A percentile compares a stretch with the other conserved stretches of the same genome.
These are phyloP conservation scores for Natrix natrix DNA, from an alignment of 2,797 vertebrate genomes.

Conservation along the genomic window DNA sequence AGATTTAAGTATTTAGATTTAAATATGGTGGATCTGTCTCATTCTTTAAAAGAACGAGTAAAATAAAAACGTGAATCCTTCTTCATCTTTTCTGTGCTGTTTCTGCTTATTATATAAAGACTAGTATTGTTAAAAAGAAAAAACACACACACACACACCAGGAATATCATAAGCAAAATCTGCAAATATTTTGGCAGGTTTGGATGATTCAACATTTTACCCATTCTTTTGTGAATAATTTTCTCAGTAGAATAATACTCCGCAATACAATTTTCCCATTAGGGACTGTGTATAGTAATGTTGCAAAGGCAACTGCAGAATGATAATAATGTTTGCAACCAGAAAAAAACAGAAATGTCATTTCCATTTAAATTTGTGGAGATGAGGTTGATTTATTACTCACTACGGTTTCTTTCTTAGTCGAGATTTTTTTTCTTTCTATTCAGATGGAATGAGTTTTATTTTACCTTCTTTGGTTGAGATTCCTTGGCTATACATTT, in stretches of 20 bases:
- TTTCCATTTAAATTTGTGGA: conserved; percentile 11
- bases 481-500: conserved; percentile 65
- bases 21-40: background rate
- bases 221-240: background rate
- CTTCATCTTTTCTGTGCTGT: background rate
- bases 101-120: background rate
- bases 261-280: background rate
- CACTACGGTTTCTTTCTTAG: conserved; percentile 16
- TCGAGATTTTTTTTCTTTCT: conserved; percentile 40
- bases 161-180: background rate
- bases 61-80: background rate
- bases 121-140: background rate
- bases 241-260: background rate
- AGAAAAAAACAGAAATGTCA: background rate
- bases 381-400: conserved; percentile 12
- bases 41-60: background rate
- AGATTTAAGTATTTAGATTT: too few species aligned
- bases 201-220: background rate
- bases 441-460: conserved; percentile 44
- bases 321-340: conserved; percentile 15
- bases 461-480: conserved; percentile 39
- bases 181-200: background rate
- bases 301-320: conserved; percentile 1
- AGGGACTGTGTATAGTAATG: background rate
- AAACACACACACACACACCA: background rate